Evolutionary conservation across 1,140 invertebrate genomes (phyloP).

Genomic region (Conopomorpha cramerella): DNA sequence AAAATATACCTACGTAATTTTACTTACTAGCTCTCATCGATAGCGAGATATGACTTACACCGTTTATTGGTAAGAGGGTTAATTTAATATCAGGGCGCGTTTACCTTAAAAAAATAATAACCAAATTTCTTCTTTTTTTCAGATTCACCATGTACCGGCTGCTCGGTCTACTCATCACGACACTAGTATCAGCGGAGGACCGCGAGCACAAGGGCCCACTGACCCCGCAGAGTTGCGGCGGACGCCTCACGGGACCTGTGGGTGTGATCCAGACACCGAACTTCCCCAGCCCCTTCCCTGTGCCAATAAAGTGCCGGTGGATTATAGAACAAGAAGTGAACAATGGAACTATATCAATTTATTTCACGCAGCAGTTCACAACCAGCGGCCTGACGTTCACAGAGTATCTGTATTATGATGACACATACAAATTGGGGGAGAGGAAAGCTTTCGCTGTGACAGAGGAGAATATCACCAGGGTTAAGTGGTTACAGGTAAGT

Average conservation of each 20-base stretch:
- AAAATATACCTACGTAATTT: no score
- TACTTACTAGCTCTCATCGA: no score
- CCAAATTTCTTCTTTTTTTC: slow-evolving; percentile 20
- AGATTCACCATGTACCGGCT: slow-evolving; percentile 32
- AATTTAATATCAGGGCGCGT: no score
- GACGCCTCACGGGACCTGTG: slow-evolving; percentile 62
- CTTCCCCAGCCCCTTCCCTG: slow-evolving; percentile 77
- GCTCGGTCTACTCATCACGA: slow-evolving; percentile 27
- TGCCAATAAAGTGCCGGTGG: slow-evolving; percentile 85
- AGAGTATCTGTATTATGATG: slow-evolving; percentile 81
- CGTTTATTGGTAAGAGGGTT: no score
- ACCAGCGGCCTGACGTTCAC: slow-evolving; percentile 79
- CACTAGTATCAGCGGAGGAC: slow-evolving; percentile 18
- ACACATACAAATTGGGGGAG: slow-evolving; percentile 68
- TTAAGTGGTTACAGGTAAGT: slow-evolving; percentile 69
- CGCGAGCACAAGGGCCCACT: slow-evolving; percentile 35
- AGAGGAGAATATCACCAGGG: slow-evolving; percentile 72
- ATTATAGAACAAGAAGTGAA: slow-evolving; percentile 76
- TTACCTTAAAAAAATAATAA: no score
- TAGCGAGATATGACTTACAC: no score
- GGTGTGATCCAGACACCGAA: slow-evolving; percentile 81
- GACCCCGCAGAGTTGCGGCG: slow-evolving; percentile 65
- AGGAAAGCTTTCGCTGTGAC: slow-evolving; percentile 66
- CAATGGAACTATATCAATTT: slow-evolving; percentile 76
- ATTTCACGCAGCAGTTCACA: slow-evolving; percentile 87